Evolutionary conservation across 1,140 invertebrate species (phyloP).

Genomic region (Megalopta genalis): DNA sequence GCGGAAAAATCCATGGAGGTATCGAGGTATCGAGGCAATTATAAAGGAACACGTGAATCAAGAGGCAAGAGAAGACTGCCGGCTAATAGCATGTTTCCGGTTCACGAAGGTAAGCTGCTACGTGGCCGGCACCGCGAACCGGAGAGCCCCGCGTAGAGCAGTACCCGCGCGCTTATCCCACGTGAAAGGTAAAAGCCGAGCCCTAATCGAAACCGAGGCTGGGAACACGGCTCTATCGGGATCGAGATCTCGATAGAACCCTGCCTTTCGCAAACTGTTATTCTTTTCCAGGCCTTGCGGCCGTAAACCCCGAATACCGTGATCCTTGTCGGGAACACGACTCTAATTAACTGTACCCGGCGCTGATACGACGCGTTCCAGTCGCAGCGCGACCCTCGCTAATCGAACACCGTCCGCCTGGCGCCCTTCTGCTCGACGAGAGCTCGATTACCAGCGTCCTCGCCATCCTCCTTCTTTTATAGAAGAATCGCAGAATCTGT

Average conservation of each 20-base stretch:
- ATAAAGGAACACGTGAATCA: conserved; percentile 41
- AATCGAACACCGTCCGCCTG: too few species aligned
- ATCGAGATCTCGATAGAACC: background rate
- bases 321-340: background rate
- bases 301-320: background rate
- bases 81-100: conserved; percentile 57
- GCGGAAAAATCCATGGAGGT: too few species aligned
- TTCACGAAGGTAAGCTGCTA: conserved; percentile 26
- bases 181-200: conserved; percentile 3
- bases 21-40: conserved; percentile 22
- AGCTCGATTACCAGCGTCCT: too few species aligned
- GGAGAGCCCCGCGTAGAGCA: background rate
- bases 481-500: too few species aligned
- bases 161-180: background rate
- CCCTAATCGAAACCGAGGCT: background rate
- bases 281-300: background rate
- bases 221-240: background rate
- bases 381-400: too few species aligned
- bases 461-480: too few species aligned
- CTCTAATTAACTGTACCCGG: too few species aligned
- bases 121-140: conserved; percentile 9
- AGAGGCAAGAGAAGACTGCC: conserved; percentile 45
- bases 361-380: too few species aligned
- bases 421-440: too few species aligned
- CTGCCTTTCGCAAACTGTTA: background rate